phyloP scores from a whole-genome alignment of 2,888 invertebrate species.

The Spisula solida region DNA sequence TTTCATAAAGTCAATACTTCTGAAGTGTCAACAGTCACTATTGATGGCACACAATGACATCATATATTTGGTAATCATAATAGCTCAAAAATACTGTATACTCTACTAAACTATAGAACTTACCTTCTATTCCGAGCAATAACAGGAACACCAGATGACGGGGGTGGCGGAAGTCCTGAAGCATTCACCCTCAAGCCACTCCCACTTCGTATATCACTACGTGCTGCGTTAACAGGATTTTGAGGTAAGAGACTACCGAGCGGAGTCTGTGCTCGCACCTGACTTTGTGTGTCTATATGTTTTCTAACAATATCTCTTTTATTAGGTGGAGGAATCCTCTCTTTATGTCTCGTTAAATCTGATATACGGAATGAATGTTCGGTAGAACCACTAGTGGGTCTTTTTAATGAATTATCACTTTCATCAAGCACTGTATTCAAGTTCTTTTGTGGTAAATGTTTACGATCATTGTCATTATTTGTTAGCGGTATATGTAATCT shows the following conservation, averaged over 20 bases:
- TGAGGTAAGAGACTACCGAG: conserved; percentile 34
- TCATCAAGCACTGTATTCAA: conserved; percentile 19
- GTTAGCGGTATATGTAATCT: background rate
- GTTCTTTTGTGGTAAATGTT: conserved; percentile 17
- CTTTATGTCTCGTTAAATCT: conserved; percentile 53
- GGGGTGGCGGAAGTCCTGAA: conserved; percentile 61
- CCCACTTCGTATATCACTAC: conserved; percentile 23
- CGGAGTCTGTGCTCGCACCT: conserved; percentile 46
- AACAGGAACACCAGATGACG: conserved; percentile 52
- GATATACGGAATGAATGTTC: conserved; percentile 64
- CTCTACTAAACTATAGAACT: background rate
- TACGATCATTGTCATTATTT: background rate
- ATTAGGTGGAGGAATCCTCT: conserved; percentile 62
- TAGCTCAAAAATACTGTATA: no score
- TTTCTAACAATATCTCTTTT: conserved; percentile 68
- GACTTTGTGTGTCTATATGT: conserved; percentile 52
- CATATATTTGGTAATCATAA: no score
- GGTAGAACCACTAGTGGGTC: conserved; percentile 35
- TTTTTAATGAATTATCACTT: conserved; percentile 41
- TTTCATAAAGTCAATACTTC: no score
- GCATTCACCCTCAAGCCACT: conserved; percentile 53
- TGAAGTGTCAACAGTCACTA: no score
- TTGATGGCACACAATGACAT: no score
- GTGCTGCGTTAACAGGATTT: conserved; percentile 1
- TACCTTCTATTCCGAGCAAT: conserved; percentile 55